Base-by-base conservation (phyloP, 2,113 vertebrate species). In the Oryzias javanicus region DNA sequence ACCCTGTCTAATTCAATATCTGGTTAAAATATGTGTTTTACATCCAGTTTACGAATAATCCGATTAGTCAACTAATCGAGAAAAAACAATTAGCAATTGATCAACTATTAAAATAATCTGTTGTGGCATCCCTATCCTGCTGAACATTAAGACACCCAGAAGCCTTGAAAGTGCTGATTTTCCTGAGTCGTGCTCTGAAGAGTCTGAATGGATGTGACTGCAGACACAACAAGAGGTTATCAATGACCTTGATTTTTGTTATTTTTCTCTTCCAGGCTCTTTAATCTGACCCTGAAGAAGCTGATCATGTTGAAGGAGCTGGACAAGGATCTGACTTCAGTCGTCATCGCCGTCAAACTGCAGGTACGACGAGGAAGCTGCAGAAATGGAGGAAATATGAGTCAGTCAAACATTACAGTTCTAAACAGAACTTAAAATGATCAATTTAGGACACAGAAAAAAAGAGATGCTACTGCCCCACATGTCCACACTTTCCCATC, bases 281-380 rank as follows among this genome's bases (percentile, higher is more conserved):
- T 97, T 82, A 96, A 92, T 72, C 81, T 97, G 89, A 97, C 94
- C 4, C 90, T 97, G 83, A 95, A 95, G 89, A 97, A 96, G 81
- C 88, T 90, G 81, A 88, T 92, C 54, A 90, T 91, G 85, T 62
- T 90, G 79, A 91, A 92, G 82, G 90, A 97, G 82, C 90, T 96
- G 91, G 95, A 96, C 64, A 97, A 96, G 82, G 95, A 97, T 67
- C 91, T 97, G 50, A 95, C 92, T 7, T 96, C 95, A 0, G 95
- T 97, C 76, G 94, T 97, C 71, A 96, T 97, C 4, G 94, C 94
- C 0, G 94, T 97, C 83, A 97, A 97, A 76, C 90, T 97, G 20
- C 95, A 97, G 94, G 95, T 95, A 60, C 0, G 48, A 54, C 8
- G 24, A 29, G 7, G 14, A 17, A 0, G 17, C 44, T 5, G 6